Conservation (phyloP, 2,113 vertebrate genomes). For the Trogon melanurus region DNA sequence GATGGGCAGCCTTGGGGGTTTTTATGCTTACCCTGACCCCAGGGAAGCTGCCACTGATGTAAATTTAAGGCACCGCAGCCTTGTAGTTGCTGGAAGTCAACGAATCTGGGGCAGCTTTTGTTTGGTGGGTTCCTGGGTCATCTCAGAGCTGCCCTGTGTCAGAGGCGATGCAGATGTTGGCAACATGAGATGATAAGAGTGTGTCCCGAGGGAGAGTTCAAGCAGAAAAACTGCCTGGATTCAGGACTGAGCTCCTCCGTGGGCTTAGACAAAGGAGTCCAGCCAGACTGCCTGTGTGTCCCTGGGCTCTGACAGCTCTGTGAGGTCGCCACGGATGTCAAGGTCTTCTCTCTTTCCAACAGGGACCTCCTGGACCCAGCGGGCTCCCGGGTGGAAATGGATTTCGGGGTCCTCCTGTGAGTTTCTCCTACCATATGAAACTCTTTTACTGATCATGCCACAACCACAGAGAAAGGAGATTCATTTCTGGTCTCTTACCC, state of each 20-base stretch:
- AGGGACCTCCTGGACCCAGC: constrained; percentile 92
- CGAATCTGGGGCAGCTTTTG: not conserved
- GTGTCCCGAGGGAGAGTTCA: accelerated
- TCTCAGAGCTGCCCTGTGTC: not conserved
- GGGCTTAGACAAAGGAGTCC: accelerated
- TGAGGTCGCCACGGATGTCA: not conserved
- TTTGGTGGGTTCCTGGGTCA: not conserved
- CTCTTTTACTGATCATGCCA: not conserved
- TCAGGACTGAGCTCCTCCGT: accelerated
- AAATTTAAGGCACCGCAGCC: not conserved
- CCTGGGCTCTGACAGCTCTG: not conserved
- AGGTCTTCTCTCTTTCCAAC: constrained; percentile 6
- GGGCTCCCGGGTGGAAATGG: constrained; percentile 88
- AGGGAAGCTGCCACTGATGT: not conserved
- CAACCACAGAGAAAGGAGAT: not conserved
- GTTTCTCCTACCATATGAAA: constrained; percentile 41
- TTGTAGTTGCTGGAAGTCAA: not conserved
- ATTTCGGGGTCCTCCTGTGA: constrained; percentile 87
- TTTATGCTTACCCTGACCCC: not conserved
- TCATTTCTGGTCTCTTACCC: not conserved
- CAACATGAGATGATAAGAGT: accelerated
- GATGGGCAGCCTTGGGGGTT: not conserved
- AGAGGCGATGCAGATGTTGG: not conserved
- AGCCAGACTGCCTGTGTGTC: not conserved
- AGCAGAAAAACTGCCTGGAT: not conserved